phyloP scores from a whole-genome alignment of 2,113 vertebrate species.

The Oplegnathus fasciatus region DNA sequence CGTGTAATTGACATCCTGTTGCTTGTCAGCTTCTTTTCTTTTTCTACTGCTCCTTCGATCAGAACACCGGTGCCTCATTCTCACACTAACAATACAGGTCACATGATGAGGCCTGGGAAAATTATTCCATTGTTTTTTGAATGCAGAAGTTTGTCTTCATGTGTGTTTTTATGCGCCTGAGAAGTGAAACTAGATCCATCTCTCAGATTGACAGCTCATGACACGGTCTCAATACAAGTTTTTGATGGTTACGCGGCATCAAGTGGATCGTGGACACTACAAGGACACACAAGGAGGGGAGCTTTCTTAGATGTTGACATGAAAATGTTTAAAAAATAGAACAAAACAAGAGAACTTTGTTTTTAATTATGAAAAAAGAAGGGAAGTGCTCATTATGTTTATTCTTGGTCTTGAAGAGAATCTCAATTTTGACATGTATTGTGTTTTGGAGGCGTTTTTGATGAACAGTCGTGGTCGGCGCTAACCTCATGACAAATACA shows the following conservation, averaged over 20 bases:
- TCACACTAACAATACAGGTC: slow-evolving; percentile 46
- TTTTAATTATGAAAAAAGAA: no score
- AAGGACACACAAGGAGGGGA: background rate
- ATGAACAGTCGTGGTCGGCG: background rate
- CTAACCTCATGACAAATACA: background rate
- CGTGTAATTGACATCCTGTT: slow-evolving; percentile 73
- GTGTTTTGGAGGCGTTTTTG: background rate
- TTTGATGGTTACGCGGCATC: background rate
- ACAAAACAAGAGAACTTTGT: background rate
- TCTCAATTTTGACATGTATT: no score
- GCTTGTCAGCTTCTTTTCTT: slow-evolving; percentile 52
- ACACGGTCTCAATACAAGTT: background rate
- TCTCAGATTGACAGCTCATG: slow-evolving; percentile 11
- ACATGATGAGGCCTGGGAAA: slow-evolving; percentile 31
- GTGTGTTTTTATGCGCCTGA: slow-evolving; percentile 23
- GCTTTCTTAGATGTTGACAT: background rate
- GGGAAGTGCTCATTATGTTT: no score
- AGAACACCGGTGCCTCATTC: slow-evolving; percentile 31
- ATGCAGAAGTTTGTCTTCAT: slow-evolving; percentile 6
- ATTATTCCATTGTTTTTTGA: slow-evolving; percentile 4
- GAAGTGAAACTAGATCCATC: slow-evolving; percentile 43
- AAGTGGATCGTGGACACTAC: background rate
- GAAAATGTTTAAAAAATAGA: no score
- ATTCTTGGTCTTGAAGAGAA: no score
- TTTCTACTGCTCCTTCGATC: slow-evolving; percentile 28